Percentiles rank a stretch among this genome's conserved stretches.
phyloP scores from a whole-genome alignment of 2,113 vertebrate species.

The Nothoprocta pentlandii region DNA sequence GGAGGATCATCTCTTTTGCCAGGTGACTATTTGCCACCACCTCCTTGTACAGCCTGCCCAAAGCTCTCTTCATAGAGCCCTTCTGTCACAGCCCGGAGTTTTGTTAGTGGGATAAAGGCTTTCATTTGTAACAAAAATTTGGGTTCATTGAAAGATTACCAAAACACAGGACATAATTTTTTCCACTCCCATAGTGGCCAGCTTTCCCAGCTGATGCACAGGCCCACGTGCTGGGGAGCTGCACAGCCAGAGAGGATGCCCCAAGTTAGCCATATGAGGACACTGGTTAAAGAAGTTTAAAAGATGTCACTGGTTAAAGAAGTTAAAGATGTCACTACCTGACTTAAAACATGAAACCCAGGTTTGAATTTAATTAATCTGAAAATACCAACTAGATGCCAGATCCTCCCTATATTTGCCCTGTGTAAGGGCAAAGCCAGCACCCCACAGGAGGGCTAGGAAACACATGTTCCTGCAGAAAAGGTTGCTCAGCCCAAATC shows the following conservation, averaged over 20 bases:
- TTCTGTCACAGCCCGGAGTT: not conserved
- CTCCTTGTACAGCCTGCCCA: accelerated
- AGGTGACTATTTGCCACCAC: not conserved
- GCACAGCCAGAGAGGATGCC: accelerated
- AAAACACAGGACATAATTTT: not conserved
- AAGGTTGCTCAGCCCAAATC: accelerated
- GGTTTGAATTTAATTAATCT: not conserved
- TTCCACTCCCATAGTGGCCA: not conserved
- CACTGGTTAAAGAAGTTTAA: not conserved
- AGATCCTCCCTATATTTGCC: not conserved
- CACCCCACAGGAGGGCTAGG: not conserved
- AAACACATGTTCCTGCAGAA: accelerated
- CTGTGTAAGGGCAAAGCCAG: accelerated
- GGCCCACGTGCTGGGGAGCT: not conserved
- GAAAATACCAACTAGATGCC: not conserved
- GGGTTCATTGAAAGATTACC: not conserved
- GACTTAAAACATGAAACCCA: not conserved
- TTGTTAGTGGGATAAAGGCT: not conserved
- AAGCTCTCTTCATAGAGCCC: not conserved
- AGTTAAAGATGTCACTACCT: not conserved
- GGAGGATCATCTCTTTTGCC: not conserved
- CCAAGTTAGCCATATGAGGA: not conserved
- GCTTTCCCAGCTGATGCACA: not conserved
- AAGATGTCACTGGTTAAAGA: not conserved
- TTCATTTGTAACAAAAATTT: not conserved